These are phyloP conservation scores for Acanthis flammea DNA, from an alignment of 2,797 vertebrate species.

Conservation along the genomic window DNA sequence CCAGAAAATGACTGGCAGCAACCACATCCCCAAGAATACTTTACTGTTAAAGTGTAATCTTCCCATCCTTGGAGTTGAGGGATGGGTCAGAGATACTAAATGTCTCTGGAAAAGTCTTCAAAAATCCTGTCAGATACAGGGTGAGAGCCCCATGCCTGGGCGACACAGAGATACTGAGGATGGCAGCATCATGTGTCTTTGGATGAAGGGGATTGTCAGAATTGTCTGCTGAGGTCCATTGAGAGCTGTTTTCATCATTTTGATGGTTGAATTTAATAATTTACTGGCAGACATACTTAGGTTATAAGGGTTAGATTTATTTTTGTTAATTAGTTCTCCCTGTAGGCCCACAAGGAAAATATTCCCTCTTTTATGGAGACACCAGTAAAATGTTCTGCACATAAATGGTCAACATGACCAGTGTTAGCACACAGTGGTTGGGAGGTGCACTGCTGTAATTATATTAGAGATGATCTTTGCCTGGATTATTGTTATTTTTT, in stretches of 20 bases:
- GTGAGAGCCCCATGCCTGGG: neutral
- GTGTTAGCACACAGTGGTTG: neutral
- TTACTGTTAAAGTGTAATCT: neutral
- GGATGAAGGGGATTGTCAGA: neutral
- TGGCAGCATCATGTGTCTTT: fast-evolving
- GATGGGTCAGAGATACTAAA: neutral
- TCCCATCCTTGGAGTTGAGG: neutral
- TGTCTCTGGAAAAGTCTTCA: neutral
- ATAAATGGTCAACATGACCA: neutral
- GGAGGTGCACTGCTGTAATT: neutral
- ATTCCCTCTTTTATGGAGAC: neutral
- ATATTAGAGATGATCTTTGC: neutral
- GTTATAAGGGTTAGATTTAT: neutral
- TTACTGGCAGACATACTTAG: neutral
- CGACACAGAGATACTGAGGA: neutral
- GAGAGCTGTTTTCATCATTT: neutral
- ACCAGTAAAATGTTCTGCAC: neutral
- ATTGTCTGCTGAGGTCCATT: neutral
- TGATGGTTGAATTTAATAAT: neutral
- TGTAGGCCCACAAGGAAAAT: neutral
- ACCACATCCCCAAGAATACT: neutral
- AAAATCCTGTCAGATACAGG: neutral
- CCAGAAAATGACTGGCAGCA: neutral
- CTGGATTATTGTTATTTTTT: conserved; percentile 49
- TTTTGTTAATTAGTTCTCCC: neutral